phyloP scores from a whole-genome alignment of 53 echinoderm and acorn worm species.

The Arbacia lixula region DNA sequence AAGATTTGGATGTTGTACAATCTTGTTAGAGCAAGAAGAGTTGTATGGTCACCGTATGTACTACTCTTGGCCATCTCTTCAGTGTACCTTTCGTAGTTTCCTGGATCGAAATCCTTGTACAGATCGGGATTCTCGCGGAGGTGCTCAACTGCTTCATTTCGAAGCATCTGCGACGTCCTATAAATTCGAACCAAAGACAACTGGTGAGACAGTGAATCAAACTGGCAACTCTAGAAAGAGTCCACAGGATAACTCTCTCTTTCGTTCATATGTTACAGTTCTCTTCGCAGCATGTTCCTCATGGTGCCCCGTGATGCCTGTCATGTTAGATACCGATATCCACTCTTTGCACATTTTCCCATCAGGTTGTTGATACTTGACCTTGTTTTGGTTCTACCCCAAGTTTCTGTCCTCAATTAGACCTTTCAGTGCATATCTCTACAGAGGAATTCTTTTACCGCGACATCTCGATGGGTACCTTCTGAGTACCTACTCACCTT shows the following conservation, averaged over 20 bases:
- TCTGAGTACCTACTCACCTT: conserved; percentile 15
- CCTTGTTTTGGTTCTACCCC: no score
- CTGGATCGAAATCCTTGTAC: not conserved
- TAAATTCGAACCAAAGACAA: conserved; percentile 8
- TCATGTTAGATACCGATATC: conserved; percentile 12
- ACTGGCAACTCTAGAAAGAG: conserved; percentile 36
- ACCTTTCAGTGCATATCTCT: conserved; percentile 30
- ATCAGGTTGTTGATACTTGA: conserved; percentile 5
- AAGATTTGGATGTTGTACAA: conserved; percentile 32
- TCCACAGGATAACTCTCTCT: not conserved
- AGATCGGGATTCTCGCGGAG: conserved; percentile 31
- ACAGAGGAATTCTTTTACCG: not conserved
- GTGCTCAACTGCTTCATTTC: conserved; percentile 29
- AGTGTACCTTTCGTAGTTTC: conserved; percentile 14
- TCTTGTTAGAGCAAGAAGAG: conserved; percentile 28
- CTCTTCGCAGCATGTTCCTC: conserved; percentile 22
- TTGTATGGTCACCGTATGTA: conserved; percentile 48
- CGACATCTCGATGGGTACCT: conserved; percentile 4
- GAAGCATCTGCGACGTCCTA: not conserved
- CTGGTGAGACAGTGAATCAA: not conserved
- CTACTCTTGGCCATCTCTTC: conserved; percentile 14
- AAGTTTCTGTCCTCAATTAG: no score
- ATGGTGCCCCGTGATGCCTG: conserved; percentile 9
- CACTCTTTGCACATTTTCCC: conserved; percentile 4
- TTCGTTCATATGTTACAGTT: conserved; percentile 11